phyloP scores from a whole-genome alignment of 2,113 vertebrate genomes.

The Siniperca chuatsi region DNA sequence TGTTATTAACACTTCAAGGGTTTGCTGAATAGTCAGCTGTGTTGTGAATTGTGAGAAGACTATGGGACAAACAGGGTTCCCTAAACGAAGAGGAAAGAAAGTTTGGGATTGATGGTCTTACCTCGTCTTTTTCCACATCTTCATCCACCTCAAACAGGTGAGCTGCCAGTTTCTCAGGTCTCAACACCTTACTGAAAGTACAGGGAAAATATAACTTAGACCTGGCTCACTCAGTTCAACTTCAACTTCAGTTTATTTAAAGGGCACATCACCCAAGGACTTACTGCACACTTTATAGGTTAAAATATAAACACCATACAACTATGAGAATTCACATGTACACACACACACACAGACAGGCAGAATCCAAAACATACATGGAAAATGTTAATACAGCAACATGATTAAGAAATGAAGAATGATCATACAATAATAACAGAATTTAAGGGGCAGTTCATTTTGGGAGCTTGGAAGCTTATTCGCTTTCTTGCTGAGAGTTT shows the following conservation, averaged over 20 bases:
- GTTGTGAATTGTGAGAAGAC: neutral
- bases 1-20: neutral
- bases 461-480: too few species aligned
- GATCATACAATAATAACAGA: too few species aligned
- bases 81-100: neutral
- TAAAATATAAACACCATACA: too few species aligned
- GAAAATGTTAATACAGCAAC: too few species aligned
- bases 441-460: too few species aligned
- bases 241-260: neutral
- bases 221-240: neutral
- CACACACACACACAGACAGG: neutral
- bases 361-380: neutral
- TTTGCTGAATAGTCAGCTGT: neutral
- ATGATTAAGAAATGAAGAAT: too few species aligned
- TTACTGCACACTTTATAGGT: neutral
- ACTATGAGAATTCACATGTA: too few species aligned
- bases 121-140: conserved; percentile 98
- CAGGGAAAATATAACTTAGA: conserved; percentile 17
- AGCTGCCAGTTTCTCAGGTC: conserved; percentile 92
- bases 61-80: neutral
- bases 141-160: conserved; percentile 99
- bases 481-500: too few species aligned
- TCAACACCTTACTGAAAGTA: conserved; percentile 88
- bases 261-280: too few species aligned
- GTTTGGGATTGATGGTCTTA: conserved; percentile 56